Evolutionary conservation across 2,888 invertebrate genomes (phyloP).

Genomic region (Caenorhabditis sp.): DNA sequence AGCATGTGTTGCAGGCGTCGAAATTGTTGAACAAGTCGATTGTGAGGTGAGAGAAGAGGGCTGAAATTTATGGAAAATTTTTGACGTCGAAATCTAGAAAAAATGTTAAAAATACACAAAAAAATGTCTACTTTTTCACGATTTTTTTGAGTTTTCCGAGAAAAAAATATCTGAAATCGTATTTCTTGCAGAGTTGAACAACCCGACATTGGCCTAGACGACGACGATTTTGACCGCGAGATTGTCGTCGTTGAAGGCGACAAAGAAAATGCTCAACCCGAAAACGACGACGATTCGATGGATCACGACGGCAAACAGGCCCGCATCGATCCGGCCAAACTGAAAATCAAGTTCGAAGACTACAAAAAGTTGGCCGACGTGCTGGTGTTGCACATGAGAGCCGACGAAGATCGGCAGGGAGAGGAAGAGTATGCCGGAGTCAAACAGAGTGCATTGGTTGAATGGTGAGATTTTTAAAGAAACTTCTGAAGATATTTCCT

Average conservation of each 20-base stretch:
- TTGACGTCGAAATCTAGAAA: background rate
- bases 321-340: conserved; percentile 52
- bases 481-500: too few relatives aligned
- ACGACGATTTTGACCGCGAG: conserved; percentile 76
- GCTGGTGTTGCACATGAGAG: conserved; percentile 87
- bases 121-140: background rate
- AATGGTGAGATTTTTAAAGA: conserved; percentile 78
- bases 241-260: conserved; percentile 41
- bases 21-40: conserved; percentile 78
- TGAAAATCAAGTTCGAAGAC: conserved; percentile 85
- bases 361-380: conserved; percentile 91
- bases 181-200: conserved; percentile 87
- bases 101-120: background rate
- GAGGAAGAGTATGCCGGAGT: conserved; percentile 65
- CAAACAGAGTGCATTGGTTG: conserved; percentile 78
- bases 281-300: conserved; percentile 36
- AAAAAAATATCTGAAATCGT: conserved; percentile 74
- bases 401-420: conserved; percentile 77
- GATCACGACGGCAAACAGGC: conserved; percentile 35
- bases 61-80: too few relatives aligned
- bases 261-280: conserved; percentile 35
- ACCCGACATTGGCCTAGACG: conserved; percentile 91
- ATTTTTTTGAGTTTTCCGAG: background rate
- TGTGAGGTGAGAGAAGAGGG: conserved; percentile 24
- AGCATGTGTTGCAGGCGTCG: conserved; percentile 90